Conservation (phyloP, 2,888 invertebrate species). For the Drosophila picticornis region DNA sequence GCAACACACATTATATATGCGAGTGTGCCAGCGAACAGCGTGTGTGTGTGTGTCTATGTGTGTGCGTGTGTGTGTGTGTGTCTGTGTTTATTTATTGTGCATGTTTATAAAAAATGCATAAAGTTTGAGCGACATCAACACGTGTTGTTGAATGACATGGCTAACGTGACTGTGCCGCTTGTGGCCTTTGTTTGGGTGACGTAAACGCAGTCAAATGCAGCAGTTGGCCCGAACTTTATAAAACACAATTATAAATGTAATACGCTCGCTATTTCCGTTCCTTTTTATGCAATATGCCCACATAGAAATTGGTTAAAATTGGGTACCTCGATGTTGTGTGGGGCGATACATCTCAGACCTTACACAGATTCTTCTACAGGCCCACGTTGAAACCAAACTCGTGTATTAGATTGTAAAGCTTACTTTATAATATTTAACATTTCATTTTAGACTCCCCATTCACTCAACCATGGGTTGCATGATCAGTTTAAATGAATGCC, state of each 20-base stretch:
- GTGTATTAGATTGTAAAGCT: background rate
- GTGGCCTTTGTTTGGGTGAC: constrained; percentile 66
- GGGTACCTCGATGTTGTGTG: background rate
- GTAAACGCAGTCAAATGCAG: constrained; percentile 73
- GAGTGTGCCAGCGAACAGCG: background rate
- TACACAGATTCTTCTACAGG: background rate
- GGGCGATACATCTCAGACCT: background rate
- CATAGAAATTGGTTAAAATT: background rate
- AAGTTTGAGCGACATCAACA: constrained; percentile 75
- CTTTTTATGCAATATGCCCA: background rate
- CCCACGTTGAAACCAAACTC: background rate
- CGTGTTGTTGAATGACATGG: constrained; percentile 54
- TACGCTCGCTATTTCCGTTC: constrained; percentile 33
- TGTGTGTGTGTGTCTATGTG: background rate
- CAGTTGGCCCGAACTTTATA: constrained; percentile 46
- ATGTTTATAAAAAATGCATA: constrained; percentile 70
- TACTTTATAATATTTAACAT: background rate
- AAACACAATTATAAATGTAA: constrained; percentile 31
- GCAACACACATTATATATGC: constrained; percentile 42
- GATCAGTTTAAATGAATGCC: background rate
- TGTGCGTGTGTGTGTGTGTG: background rate
- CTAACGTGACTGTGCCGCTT: constrained; percentile 21
- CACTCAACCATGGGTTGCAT: background rate
- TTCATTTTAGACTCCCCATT: background rate
- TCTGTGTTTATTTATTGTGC: constrained; percentile 33